These are phyloP conservation scores for Leptocoma aspasia DNA, from an alignment of 2,113 vertebrate genomes.

Conservation along the genomic window DNA sequence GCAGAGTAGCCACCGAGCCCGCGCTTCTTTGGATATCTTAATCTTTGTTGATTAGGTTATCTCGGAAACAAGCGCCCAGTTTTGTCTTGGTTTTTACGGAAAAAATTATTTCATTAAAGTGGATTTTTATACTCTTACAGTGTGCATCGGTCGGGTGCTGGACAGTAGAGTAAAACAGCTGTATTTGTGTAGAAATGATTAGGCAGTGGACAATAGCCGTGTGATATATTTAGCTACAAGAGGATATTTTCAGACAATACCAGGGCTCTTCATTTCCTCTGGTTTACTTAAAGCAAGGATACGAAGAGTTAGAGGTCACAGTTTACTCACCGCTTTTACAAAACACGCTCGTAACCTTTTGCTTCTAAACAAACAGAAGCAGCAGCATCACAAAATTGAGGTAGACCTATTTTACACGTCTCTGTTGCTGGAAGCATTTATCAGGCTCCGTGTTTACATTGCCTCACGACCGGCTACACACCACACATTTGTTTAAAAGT, in stretches of 20 bases:
- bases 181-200: constrained; percentile 46
- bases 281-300: constrained; percentile 65
- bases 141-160: not conserved
- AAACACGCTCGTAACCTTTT: constrained; percentile 7
- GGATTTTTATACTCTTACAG: not conserved
- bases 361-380: constrained; percentile 39
- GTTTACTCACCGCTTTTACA: constrained; percentile 49
- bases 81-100: not conserved
- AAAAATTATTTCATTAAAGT: not conserved
- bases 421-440: not conserved
- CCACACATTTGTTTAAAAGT: constrained; percentile 28
- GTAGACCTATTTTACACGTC: constrained; percentile 11
- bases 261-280: constrained; percentile 73
- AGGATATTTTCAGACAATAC: constrained; percentile 72
- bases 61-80: not conserved
- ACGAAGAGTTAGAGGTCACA: constrained; percentile 66
- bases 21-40: not conserved
- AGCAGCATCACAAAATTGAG: not conserved
- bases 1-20: not conserved
- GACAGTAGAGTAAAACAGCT: not conserved
- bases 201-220: not conserved
- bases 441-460: constrained; percentile 1
- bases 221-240: constrained; percentile 63
- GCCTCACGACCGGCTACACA: not conserved
- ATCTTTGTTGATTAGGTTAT: not conserved